A percentile compares a stretch with the other conserved stretches of the same genome.
phyloP scores from a whole-genome alignment of 2,113 vertebrate species.

The Corynorhinus townsendii region DNA sequence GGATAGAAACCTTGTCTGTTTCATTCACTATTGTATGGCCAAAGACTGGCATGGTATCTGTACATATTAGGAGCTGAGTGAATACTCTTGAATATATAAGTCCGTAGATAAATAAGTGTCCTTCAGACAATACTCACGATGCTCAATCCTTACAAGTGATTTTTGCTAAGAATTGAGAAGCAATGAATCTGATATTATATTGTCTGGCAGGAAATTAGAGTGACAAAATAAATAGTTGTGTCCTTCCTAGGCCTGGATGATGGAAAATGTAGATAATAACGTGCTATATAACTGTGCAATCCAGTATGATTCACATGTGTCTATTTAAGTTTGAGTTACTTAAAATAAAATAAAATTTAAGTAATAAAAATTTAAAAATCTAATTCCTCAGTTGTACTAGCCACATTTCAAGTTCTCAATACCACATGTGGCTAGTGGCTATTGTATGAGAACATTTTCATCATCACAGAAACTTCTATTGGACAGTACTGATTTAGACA shows the following conservation, averaged over 20 bases:
- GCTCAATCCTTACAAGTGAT: not conserved
- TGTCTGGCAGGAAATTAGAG: not conserved
- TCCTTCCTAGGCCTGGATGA: not conserved
- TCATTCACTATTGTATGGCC: not conserved
- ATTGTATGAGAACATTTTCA: not conserved
- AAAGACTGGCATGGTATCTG: not conserved
- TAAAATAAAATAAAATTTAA: not conserved
- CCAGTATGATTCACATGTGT: not conserved
- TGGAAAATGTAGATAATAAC: not conserved
- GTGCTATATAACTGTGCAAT: not conserved
- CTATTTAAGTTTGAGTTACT: not conserved
- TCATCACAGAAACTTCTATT: not conserved
- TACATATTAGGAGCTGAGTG: not conserved
- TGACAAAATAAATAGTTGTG: not conserved
- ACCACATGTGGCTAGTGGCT: not conserved
- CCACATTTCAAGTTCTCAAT: not conserved
- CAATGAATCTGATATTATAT: not conserved
- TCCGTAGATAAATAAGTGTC: not conserved
- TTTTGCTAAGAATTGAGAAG: not conserved
- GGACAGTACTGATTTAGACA: not conserved
- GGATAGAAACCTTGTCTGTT: not conserved
- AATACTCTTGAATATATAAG: not conserved
- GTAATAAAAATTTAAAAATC: not conserved
- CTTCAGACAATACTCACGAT: not conserved
- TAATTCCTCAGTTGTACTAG: not conserved